Base-by-base conservation (phyloP, 2,113 vertebrate species). In the Etheostoma spectabile region DNA sequence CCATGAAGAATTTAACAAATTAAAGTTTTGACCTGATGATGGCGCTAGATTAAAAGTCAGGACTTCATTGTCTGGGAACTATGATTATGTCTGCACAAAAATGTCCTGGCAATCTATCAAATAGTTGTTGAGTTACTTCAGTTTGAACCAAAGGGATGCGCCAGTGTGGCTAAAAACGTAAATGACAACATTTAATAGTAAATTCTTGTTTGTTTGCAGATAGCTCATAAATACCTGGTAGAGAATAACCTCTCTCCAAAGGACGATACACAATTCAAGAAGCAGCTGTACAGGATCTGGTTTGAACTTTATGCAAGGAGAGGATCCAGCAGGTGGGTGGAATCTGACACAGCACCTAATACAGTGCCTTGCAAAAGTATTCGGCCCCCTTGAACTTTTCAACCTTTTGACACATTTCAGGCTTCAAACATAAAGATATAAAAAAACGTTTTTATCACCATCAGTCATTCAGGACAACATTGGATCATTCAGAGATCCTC, bases 211-310 rank as follows among this genome's bases (percentile, higher is more conserved):
- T 75, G 46, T 74, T 87, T 82, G 45, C 79, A 96, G 96, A 91
- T 95, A 68, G 95, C 94, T 68, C 95, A 96, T 84, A 94, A 91
- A 84, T 95, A 96, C 84, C 91, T 96, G 51, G 93, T 92, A 21
- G 67, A 93, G 83, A 96, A 96, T 85, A 22, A 91, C 2, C 93
- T 94, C 14, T 96, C 95, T 14, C 94, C 95, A 3, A 22, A 84
- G 46, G 87, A 95, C 46, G 67, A 84, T 1, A 80, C 88, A 6
- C 33, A 83, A 42, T 96, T 96, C 84, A 96, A 96, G 76, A 65
- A 93, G 83, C 96, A 96, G 89, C 92, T 96, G 53, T 95, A 95
- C 89, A 90, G 82, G 80, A 95, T 95, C 86, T 96, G 96, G 96
- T 96, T 96, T 89, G 94, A 95, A 61, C 93, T 96, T 11, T 96